Conservation (phyloP, 2,888 invertebrate species). For the Euphydryas editha region DNA sequence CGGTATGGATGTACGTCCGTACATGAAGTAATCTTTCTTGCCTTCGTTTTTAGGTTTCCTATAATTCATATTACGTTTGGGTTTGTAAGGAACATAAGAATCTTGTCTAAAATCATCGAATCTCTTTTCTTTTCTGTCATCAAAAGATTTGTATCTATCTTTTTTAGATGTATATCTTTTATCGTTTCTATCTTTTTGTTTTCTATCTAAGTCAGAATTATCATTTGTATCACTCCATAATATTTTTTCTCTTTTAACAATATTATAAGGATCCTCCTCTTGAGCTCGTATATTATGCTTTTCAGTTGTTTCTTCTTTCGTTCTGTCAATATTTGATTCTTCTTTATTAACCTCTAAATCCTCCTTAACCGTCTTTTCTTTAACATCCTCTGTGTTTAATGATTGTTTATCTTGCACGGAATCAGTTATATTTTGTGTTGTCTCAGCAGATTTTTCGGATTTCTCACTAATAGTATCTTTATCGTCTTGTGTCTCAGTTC, state of each 20-base stretch:
- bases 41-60: conserved; percentile 19
- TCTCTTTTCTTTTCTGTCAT: not conserved
- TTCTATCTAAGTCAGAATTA: not conserved
- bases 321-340: not conserved
- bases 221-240: not conserved
- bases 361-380: not conserved
- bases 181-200: not conserved
- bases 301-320: not conserved
- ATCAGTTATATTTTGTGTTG: not conserved
- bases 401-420: not conserved
- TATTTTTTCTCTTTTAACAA: not conserved
- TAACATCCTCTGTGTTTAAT: not conserved
- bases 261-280: not conserved
- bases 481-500: not conserved
- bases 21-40: not conserved
- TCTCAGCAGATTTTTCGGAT: not conserved
- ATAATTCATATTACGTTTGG: conserved; percentile 9
- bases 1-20: conserved; percentile 39
- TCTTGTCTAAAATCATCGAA: not conserved
- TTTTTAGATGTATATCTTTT: not conserved
- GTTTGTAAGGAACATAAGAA: not conserved
- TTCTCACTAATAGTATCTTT: not conserved
- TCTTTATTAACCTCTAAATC: not conserved
- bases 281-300: not conserved
- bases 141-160: not conserved